phyloP scores from a whole-genome alignment of 2,113 vertebrate genomes.

The Callaeas wilsoni region DNA sequence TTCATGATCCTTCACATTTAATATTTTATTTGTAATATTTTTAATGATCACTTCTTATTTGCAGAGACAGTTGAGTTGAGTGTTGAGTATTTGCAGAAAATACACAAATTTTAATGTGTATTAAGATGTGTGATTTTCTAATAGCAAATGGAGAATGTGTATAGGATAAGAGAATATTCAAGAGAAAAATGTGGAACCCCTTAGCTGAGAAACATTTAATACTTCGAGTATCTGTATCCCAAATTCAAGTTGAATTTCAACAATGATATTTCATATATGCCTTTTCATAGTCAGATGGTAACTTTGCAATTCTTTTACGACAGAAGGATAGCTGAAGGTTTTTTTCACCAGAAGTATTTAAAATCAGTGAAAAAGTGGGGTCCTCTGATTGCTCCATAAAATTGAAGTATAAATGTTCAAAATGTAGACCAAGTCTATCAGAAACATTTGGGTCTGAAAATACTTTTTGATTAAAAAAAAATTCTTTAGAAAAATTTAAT shows the following conservation, averaged over 20 bases:
- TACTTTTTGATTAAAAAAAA: background rate
- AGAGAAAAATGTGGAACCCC: background rate
- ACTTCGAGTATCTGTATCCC: background rate
- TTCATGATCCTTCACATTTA: background rate
- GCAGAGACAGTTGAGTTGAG: no score
- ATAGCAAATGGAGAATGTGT: background rate
- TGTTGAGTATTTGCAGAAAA: background rate
- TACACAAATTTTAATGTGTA: background rate
- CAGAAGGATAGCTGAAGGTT: background rate
- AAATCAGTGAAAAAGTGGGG: background rate
- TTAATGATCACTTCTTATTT: background rate
- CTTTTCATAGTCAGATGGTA: background rate
- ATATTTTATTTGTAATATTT: background rate
- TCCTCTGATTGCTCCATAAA: background rate
- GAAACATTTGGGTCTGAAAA: background rate
- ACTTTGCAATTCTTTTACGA: background rate
- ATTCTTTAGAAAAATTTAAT: background rate
- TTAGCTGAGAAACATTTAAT: background rate
- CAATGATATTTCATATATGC: background rate
- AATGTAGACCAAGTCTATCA: background rate
- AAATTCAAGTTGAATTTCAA: background rate
- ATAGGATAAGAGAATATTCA: background rate
- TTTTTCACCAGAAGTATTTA: background rate
- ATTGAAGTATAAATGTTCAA: background rate
- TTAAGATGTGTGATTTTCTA: background rate